Conservation (phyloP, 2,113 vertebrate species). For the Labeo rohita region DNA sequence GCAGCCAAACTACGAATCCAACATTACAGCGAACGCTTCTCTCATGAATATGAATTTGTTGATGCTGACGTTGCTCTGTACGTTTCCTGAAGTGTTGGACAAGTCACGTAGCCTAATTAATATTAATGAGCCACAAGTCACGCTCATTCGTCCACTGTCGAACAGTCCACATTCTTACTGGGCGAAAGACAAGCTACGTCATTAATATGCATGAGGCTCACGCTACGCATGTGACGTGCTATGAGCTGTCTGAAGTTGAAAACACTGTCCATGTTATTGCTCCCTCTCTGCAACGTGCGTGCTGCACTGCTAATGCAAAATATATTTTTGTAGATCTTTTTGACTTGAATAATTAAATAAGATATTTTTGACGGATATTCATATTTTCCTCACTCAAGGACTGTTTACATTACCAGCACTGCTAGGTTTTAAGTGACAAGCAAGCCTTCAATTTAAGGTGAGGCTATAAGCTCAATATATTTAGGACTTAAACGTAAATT, state of each 20-base stretch:
- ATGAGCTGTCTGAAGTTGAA: slow-evolving; percentile 76
- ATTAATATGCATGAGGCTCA: slow-evolving; percentile 32
- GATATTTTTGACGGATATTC: not conserved
- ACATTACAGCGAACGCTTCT: not conserved
- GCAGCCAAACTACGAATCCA: not conserved
- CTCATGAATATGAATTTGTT: not conserved
- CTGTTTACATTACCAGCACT: slow-evolving; percentile 3
- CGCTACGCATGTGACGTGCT: slow-evolving; percentile 67
- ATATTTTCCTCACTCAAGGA: not conserved
- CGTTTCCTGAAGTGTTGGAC: not conserved
- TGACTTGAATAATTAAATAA: not conserved
- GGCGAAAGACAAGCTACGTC: not conserved
- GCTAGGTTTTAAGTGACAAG: slow-evolving; percentile 20
- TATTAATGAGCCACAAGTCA: not conserved
- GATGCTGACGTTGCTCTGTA: not conserved
- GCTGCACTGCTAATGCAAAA: slow-evolving; percentile 1
- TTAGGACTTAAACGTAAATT: not conserved
- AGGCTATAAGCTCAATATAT: slow-evolving; percentile 1
- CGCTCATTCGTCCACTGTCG: not conserved
- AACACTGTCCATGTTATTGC: slow-evolving; percentile 76
- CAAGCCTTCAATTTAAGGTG: slow-evolving; percentile 42
- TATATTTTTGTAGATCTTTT: slow-evolving; percentile 2
- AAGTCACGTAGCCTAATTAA: not conserved
- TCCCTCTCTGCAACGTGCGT: slow-evolving; percentile 62
- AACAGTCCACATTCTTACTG: not conserved